Base-by-base conservation (phyloP, 2,113 vertebrate genomes). In the Beaufortia kweichowensis region DNA sequence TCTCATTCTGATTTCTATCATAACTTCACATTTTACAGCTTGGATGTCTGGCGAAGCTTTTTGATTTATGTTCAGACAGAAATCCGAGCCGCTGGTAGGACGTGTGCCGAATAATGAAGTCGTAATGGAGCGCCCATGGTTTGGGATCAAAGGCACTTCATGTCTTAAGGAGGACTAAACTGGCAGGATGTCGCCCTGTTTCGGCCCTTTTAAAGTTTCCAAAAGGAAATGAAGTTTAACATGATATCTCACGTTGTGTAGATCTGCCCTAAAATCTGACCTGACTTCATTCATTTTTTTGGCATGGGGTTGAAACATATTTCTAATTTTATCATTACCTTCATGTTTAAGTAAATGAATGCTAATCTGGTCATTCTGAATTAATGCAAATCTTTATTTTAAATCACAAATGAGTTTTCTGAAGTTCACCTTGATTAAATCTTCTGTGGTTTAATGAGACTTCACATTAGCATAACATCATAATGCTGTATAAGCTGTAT, bases 91-190 rank as follows among this genome's bases (percentile, higher is more conserved):
- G 23, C 15, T 55, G 29, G 28, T 33, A 33, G 39, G 69, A 72
- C 15, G 23, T 59, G 69, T 57, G 69, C 55, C 23, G 11, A 26
- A 60, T 68, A 69, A 61, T 77, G 65, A 77, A 68, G 71, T 61
- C 39, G 6, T 3, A 0, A 53, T 17, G 63, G 31, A 56, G 43
- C 63, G n/a, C 64, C 53, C 28, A 24, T 69, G 55, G 2, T 59
- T 31, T 17, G n/a, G n/a, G 64, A 69, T 77, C 76, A 77, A 69
- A 69, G 76, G 7, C n/a, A 33, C 72, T 75, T 75, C 39, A 48
- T 57, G 24, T 33, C 35, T 70, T 12, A 78, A 78, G 43, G 53
- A 78, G 33, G 29, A 28, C 62, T 76, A 56, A 76, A 67, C 50
- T 66, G 28, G 35, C n/a, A 19, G 31, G 23, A 57, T 61, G 23